Conservation (phyloP, 1,140 invertebrate species). For the Pachyrhynchus sulphureomaculatus region DNA sequence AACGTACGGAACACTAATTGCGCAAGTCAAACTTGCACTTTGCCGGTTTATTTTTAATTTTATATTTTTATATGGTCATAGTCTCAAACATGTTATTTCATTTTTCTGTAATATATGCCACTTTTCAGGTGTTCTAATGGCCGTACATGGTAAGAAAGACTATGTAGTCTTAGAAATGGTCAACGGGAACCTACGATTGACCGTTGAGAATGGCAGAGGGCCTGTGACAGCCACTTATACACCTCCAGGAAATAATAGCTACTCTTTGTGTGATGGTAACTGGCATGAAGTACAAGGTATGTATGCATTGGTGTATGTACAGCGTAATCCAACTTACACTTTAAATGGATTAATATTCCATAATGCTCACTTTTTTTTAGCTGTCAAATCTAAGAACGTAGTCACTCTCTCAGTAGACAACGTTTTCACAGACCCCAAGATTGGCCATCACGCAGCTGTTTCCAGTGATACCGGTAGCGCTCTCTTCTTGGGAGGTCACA, state of each 20-base stretch:
- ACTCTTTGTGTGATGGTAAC: slow-evolving; percentile 89
- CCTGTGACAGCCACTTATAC: slow-evolving; percentile 73
- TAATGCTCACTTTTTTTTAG: slow-evolving; percentile 57
- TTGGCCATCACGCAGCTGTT: slow-evolving; percentile 64
- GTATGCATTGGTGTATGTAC: slow-evolving; percentile 27
- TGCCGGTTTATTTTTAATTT: too few relatives aligned
- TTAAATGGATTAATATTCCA: too few relatives aligned
- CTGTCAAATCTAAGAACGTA: slow-evolving; percentile 80
- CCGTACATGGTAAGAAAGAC: slow-evolving; percentile 78
- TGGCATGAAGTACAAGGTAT: slow-evolving; percentile 91
- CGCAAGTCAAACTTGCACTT: too few relatives aligned
- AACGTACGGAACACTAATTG: too few relatives aligned
- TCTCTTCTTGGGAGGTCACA: slow-evolving; percentile 87
- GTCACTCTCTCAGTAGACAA: slow-evolving; percentile 81
- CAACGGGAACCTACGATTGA: slow-evolving; percentile 79
- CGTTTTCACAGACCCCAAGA: slow-evolving; percentile 62
- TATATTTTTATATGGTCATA: too few relatives aligned
- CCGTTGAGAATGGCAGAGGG: slow-evolving; percentile 83
- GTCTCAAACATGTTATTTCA: too few relatives aligned
- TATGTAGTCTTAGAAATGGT: slow-evolving; percentile 86
- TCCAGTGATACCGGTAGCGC: slow-evolving; percentile 80
- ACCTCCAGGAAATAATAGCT: slow-evolving; percentile 66
- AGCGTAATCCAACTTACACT: not conserved
- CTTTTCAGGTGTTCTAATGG: slow-evolving; percentile 79
- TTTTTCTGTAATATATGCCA: too few relatives aligned